Percentiles rank a stretch among this genome's conserved stretches.
Evolutionary conservation across 2,113 vertebrate genomes (phyloP).

Genomic region (Neodontobutis hainanensis): DNA sequence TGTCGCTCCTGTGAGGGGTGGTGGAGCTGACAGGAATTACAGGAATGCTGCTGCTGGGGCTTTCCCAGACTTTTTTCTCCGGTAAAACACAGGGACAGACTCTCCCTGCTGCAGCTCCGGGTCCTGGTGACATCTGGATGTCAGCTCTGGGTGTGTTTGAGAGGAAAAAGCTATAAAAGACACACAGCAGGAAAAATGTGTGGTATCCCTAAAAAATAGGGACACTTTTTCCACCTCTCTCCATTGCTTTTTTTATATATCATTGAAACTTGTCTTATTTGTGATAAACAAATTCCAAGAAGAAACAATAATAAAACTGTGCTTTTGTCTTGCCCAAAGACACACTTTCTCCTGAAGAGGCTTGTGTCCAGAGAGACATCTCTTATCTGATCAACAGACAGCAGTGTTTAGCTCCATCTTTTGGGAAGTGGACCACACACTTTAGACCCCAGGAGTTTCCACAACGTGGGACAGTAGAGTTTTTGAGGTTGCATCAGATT

Average conservation of each 20-base stretch:
- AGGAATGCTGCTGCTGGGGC: conserved; percentile 74
- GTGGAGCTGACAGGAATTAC: conserved; percentile 65
- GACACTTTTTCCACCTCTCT: conserved; percentile 9
- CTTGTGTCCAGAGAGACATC: no score
- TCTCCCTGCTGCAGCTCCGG: conserved; percentile 11
- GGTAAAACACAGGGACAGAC: conserved; percentile 45
- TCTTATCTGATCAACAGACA: no score
- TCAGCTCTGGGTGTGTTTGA: conserved; percentile 61
- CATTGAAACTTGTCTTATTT: no score
- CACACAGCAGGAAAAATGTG: conserved; percentile 67
- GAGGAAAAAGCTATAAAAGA: conserved; percentile 67
- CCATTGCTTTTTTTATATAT: background rate
- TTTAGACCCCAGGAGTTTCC: no score
- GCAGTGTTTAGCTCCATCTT: no score
- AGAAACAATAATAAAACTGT: no score
- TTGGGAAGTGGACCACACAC: no score
- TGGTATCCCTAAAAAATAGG: conserved; percentile 47
- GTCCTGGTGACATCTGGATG: conserved; percentile 60
- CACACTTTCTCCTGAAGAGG: no score
- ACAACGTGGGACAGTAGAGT: no score
- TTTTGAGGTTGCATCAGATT: no score
- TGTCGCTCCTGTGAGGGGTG: conserved; percentile 56
- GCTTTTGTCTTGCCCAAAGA: no score
- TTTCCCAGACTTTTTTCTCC: conserved; percentile 66
- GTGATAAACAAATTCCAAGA: no score